Evolutionary conservation across 2,113 vertebrate species (phyloP).

Genomic region (Oxyruncus cristatus): DNA sequence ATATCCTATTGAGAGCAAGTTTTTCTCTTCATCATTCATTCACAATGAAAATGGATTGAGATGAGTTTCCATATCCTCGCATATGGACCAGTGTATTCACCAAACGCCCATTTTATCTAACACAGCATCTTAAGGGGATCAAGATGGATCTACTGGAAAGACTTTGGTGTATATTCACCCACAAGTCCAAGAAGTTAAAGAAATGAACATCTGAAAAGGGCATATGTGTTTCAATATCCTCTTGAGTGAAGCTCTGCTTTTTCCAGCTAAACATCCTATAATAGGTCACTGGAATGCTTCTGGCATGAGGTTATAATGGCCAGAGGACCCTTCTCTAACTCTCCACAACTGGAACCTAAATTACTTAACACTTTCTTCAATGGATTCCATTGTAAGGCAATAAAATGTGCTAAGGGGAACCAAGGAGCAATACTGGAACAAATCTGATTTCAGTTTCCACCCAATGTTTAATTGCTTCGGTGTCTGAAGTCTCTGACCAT

Average conservation of each 20-base stretch:
- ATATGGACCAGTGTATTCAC: background rate
- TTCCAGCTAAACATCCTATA: background rate
- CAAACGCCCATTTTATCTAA: background rate
- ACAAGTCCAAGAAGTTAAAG: background rate
- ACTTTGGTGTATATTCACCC: background rate
- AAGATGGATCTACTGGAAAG: background rate
- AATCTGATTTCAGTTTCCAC: constrained; percentile 33
- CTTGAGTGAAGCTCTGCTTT: background rate
- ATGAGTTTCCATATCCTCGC: background rate
- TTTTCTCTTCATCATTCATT: constrained; percentile 22
- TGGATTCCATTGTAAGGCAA: background rate
- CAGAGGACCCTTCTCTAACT: background rate
- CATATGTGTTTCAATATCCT: background rate
- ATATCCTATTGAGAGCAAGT: background rate
- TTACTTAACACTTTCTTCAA: background rate
- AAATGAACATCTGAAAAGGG: background rate
- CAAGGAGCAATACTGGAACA: background rate
- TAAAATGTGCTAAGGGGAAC: background rate
- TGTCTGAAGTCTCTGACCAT: constrained; percentile 11
- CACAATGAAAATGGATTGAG: background rate
- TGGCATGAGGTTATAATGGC: background rate
- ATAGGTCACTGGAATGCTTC: background rate
- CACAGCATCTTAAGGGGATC: background rate
- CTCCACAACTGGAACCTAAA: background rate
- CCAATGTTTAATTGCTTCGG: constrained; percentile 41